Base-by-base conservation (phyloP, 2,113 vertebrate genomes). In the Limnothrissa miodon region DNA sequence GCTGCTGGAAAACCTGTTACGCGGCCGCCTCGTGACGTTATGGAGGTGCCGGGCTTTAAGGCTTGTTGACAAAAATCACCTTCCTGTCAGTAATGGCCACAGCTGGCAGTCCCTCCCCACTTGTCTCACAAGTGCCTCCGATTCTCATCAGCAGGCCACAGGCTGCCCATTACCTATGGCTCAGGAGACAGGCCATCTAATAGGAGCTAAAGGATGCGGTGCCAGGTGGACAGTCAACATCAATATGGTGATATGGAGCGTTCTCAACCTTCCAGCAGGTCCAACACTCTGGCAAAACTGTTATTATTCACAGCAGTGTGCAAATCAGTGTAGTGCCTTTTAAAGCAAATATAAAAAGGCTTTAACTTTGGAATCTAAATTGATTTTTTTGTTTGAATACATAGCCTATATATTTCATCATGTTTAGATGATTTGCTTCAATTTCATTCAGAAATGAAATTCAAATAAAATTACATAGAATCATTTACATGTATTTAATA, bases 21-120 rank as follows among this genome's bases (percentile, higher is more conserved):
- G 17, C 87, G 81, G 48, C 84, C 46, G 51, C 85, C 85, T 78
- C 88, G 82, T 90, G 91, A 93, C 82, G 78, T 51, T 39, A 82
- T 19, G 42, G 70, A 15, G n/a, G 39, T n/a, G 81, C 56, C 78
- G 9, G n/a, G 29, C 15, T 74, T 87, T 83, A 84, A 33, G 44
- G 33, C 80, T 84, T 74, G 25, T 59, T 44, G 81, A 82, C 78
- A 29, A 36, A 87, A 85, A 89, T 89, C 88, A 78, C 89, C 66
- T 86, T 89, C 84, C 86, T 87, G 85, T 87, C 85, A 88, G 90
- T 91, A 92, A 93, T 90, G 87, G 85, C 86, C 82, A 86, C 94
- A 94, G 93, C 92, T 81, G 81, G 48, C 42, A 66, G 51, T 42
- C 42, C 5, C 51, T 21, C 51, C 2, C 46, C 46, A 48, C 46